Conservation (phyloP, 2,113 vertebrate species). For the Nothocercus nigrocapillus region DNA sequence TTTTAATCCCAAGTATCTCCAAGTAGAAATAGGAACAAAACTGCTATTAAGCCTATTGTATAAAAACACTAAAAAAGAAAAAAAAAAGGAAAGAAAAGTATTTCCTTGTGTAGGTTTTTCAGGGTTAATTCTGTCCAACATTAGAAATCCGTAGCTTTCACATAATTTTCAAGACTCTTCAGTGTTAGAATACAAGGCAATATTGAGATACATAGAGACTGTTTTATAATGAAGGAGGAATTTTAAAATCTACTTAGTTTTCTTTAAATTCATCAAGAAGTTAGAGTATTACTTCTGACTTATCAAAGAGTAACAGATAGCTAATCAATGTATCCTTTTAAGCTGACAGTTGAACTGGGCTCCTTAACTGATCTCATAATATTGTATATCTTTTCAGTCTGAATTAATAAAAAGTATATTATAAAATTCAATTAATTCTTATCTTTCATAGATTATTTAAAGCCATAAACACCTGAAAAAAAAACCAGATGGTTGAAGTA, state of each 20-base stretch:
- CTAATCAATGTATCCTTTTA: background rate
- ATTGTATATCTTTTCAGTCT: background rate
- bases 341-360: background rate
- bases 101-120: background rate
- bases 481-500: background rate
- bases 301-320: rapidly evolving
- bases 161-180: background rate
- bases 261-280: background rate
- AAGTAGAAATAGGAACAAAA: background rate
- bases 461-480: background rate
- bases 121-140: background rate
- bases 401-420: background rate
- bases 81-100: background rate
- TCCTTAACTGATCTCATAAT: background rate
- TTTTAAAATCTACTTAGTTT: background rate
- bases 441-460: background rate
- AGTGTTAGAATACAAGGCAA: background rate
- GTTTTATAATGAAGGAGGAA: background rate
- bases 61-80: background rate
- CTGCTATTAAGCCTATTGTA: background rate
- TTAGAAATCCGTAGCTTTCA: background rate
- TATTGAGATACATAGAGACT: background rate
- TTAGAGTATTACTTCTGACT: background rate
- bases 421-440: background rate
- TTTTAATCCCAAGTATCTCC: background rate